Evolutionary conservation across 1,140 invertebrate species (phyloP).

Genomic region (Spodoptera litura): DNA sequence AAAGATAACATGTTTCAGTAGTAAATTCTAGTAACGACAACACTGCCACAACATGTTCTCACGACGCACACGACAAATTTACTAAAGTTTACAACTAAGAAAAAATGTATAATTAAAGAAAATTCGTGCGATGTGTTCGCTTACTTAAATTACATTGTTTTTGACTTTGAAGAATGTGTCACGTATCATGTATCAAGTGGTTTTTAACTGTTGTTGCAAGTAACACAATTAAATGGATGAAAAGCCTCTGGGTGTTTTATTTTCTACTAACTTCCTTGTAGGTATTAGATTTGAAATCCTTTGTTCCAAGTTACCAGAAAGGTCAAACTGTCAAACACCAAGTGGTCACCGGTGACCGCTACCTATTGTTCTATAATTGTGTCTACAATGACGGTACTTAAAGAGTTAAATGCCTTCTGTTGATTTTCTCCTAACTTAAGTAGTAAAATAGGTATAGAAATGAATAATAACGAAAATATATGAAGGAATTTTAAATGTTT

Average conservation of each 20-base stretch:
- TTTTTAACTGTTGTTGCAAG: conserved; percentile 38
- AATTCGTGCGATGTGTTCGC: conserved; percentile 5
- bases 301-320: no score
- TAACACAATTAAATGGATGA: conserved; percentile 16
- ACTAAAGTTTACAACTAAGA: conserved; percentile 36
- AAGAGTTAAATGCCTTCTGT: no score
- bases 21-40: conserved; percentile 32
- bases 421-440: no score
- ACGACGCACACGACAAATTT: conserved; percentile 22
- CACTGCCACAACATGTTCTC: neutral
- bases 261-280: neutral
- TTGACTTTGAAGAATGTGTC: conserved; percentile 22
- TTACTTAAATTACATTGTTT: conserved; percentile 14
- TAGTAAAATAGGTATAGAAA: no score
- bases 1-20: conserved; percentile 57
- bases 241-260: conserved; percentile 12
- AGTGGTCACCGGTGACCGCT: no score
- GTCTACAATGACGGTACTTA: no score
- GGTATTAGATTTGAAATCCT: no score
- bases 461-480: no score
- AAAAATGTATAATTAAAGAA: conserved; percentile 27
- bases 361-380: no score
- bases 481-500: no score
- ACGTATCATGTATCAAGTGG: conserved; percentile 29
- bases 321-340: no score